A percentile compares a stretch with the other conserved stretches of the same genome.
Evolutionary conservation across 2,797 vertebrate species (phyloP).

Genomic region (Xenops minutus): DNA sequence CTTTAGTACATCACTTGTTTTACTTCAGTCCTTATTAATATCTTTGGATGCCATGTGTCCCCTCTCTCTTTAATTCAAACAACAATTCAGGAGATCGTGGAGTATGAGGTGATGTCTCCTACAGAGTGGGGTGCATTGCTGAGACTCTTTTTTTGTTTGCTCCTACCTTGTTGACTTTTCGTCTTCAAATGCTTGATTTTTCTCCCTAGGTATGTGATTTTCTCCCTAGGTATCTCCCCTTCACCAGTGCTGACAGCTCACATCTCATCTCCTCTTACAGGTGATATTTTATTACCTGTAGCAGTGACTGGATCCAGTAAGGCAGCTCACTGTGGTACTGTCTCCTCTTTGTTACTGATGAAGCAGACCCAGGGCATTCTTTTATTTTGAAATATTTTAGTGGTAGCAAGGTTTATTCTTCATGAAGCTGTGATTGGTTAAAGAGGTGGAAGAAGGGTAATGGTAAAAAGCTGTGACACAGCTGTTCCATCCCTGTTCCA

Average conservation of each 20-base stretch:
- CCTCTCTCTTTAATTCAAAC: background rate
- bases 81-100: background rate
- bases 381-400: background rate
- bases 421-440: conserved; percentile 11
- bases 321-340: background rate
- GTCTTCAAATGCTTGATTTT: background rate
- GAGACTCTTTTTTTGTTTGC: background rate
- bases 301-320: background rate
- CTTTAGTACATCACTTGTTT: background rate
- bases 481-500: conserved; percentile 55
- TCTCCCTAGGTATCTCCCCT: background rate
- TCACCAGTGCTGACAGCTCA: background rate
- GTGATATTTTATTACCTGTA: background rate
- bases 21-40: background rate
- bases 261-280: background rate
- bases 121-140: background rate
- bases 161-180: background rate
- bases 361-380: background rate
- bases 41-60: background rate
- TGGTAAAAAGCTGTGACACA: conserved; percentile 39
- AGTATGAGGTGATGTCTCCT: too few relatives aligned
- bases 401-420: background rate
- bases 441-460: conserved; percentile 51
- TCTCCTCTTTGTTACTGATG: background rate
- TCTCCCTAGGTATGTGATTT: background rate